Base-by-base conservation (phyloP, 2,797 vertebrate genomes). In the Ctenosaura bakeri region DNA sequence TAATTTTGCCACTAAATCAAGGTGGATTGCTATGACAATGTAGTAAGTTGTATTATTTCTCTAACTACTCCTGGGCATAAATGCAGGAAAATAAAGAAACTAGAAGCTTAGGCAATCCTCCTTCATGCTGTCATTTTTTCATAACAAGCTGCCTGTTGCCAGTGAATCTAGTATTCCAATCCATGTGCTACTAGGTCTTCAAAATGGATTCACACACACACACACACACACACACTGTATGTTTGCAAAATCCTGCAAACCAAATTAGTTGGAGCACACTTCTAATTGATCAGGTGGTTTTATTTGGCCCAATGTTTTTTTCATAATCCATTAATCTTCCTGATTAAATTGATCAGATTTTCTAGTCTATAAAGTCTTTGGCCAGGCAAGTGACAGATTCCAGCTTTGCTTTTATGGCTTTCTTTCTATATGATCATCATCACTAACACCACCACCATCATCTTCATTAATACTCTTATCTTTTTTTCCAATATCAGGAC, bases 1-100 rank as follows among this genome's bases (percentile, higher is more conserved):
- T 95, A 96, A 94, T 96, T 96, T 95, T 93, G 92, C 88, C 92
- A 96, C 92, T 97, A 97, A 96, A 96, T 97, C 95, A 97, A 94
- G 91, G 88, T 94, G 94, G 92, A 95, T 95, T 92, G 93, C 87
- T 93, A 87, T 92, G 91, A 93, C 94, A 91, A 93, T 94, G 94
- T 18, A 92, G 95, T 95, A 95, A 96, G 94, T 96, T 69, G 93
- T 4, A 24, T 91, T 92, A 94, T 91, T 85, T 95, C 91, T 92
- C 94, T 64, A 95, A 93, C 90, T 90, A 8, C 88, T 94, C 83
- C 87, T 1, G 16, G 91, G 85, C 90, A 93, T 89, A 90, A 46
- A 92, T 92, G 52, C 5, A 0, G 89, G 16, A 46, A 93, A 95
- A 50, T 91, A 95, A 92, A 95, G 74, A 93, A 94, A 87, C 91